Evolutionary conservation across 1,140 invertebrate genomes (phyloP), one percentile per base, ranked within the genome.

Genomic region (Halesus radiatus): DNA sequence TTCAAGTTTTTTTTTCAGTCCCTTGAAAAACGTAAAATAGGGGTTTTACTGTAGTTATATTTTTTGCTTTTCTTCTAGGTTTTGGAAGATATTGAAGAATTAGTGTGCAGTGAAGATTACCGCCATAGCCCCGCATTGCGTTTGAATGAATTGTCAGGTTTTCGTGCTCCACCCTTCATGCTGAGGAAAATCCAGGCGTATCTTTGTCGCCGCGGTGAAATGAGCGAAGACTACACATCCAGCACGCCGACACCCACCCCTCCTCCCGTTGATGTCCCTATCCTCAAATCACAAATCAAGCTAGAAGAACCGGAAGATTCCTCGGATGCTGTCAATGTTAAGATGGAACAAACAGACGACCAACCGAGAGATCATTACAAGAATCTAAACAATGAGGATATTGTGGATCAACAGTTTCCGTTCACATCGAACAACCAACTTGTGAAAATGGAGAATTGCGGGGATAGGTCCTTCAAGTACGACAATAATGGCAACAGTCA

Each of bases 41-140:
- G n/a, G n/a, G n/a, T n/a, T n/a, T n/a, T n/a, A n/a, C n/a, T n/a
- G n/a, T n/a, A n/a, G n/a, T n/a, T n/a, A n/a, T n/a, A n/a, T n/a
- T 32, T 32, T 32, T 45, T 45, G 2, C 13, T 45, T 26, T 50
- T 32, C 68, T 87, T 86, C 53, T 74, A 90, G 88, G 88, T 96
- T n/a, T 89, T 95, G 75, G 93, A 96, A 85, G 95, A 96, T 85
- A 94, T 96, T 62, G 90, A 92, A 87, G 94, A 95, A 84, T 87
- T 96, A 58, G 92, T 93, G 7, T 88, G 92, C 73, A 92, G 91
- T 75, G 94, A 95, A 74, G 93, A 95, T 79, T 95, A 95, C 85
- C 92, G 91, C 85, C 92, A 93, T 84, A 94, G 88, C 85, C 92
- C 93, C 10, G 87, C 92, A 80, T 89, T 94, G 45, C 88, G 93